A percentile compares a stretch with the other conserved stretches of the same genome.
phyloP scores from a whole-genome alignment of 2,888 invertebrate genomes.

The Scrobipalpa costella region DNA sequence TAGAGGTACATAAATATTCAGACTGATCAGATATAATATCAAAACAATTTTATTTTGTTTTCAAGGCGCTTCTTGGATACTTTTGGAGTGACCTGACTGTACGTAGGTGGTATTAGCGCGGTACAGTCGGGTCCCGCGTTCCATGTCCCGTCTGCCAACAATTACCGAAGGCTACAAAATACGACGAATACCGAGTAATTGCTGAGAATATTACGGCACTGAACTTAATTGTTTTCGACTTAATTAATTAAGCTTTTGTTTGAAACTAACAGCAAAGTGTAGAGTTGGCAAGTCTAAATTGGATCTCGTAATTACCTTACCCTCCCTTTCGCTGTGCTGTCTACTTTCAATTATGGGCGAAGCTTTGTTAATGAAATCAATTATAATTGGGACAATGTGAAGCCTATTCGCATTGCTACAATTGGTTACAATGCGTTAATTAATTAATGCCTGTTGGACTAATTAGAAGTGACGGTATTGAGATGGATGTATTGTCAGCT shows the following conservation, averaged over 20 bases:
- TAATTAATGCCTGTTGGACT: conserved; percentile 52
- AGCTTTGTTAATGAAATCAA: conserved; percentile 77
- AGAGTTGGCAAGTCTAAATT: conserved; percentile 82
- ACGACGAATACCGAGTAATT: conserved; percentile 78
- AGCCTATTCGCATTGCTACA: conserved; percentile 56
- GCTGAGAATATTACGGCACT: conserved; percentile 80
- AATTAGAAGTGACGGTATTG: conserved; percentile 30
- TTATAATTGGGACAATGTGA: conserved; percentile 74
- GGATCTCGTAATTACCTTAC: conserved; percentile 81
- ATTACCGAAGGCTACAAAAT: conserved; percentile 77
- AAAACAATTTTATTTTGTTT: too few relatives aligned
- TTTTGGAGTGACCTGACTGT: too few relatives aligned
- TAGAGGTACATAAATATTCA: too few relatives aligned
- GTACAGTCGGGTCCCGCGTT: conserved; percentile 73
- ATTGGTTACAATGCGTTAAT: conserved; percentile 56
- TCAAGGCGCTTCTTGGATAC: too few relatives aligned
- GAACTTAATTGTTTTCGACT: conserved; percentile 81
- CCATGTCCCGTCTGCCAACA: conserved; percentile 51
- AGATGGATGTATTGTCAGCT: conserved; percentile 16
- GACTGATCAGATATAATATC: too few relatives aligned
- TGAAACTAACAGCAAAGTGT: conserved; percentile 82
- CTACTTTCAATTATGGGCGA: conserved; percentile 79
- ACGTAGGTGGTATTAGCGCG: conserved; percentile 28
- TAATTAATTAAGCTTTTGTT: conserved; percentile 82
- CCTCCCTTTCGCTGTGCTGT: conserved; percentile 76